phyloP scores from a whole-genome alignment of 2,113 vertebrate genomes.

The Pleuronectes platessa region DNA sequence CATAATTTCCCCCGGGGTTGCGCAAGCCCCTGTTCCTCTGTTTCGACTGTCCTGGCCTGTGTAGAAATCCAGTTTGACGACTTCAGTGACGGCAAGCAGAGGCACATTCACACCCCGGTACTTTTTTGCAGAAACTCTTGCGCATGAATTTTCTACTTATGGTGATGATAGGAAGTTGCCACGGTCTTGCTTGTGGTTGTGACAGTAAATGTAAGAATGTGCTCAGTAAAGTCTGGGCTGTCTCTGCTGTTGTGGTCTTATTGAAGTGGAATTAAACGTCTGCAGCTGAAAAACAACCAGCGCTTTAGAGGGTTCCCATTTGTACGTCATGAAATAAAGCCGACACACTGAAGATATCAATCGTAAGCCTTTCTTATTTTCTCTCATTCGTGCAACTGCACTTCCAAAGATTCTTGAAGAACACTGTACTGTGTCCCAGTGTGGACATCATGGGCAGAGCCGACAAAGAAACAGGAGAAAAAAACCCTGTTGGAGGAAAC shows the following conservation, averaged over 20 bases:
- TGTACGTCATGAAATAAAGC: conserved; percentile 59
- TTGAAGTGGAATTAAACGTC: conserved; percentile 65
- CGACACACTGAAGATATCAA: conserved; percentile 41
- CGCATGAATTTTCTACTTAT: conserved; percentile 7
- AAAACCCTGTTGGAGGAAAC: too few species aligned
- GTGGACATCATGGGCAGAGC: too few species aligned
- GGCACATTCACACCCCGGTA: conserved; percentile 52
- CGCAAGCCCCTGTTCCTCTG: conserved; percentile 23
- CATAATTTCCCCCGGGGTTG: conserved; percentile 38
- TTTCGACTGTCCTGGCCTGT: conserved; percentile 39
- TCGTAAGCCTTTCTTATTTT: conserved; percentile 60
- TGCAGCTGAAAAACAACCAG: conserved; percentile 28
- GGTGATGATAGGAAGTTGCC: neutral
- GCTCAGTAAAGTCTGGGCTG: conserved; percentile 8
- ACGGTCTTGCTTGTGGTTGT: neutral
- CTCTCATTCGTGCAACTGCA: conserved; percentile 51
- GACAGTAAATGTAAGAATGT: conserved; percentile 29
- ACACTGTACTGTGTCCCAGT: too few species aligned
- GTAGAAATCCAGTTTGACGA: conserved; percentile 74
- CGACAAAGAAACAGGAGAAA: too few species aligned
- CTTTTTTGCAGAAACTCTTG: conserved; percentile 44
- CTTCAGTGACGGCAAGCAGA: conserved; percentile 69
- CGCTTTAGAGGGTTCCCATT: conserved; percentile 32
- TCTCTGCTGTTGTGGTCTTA: conserved; percentile 49
- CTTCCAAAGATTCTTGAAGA: neutral